These are phyloP conservation scores for Rhinoraja longicauda DNA, from an alignment of 2,797 vertebrate genomes.

Conservation along the genomic window DNA sequence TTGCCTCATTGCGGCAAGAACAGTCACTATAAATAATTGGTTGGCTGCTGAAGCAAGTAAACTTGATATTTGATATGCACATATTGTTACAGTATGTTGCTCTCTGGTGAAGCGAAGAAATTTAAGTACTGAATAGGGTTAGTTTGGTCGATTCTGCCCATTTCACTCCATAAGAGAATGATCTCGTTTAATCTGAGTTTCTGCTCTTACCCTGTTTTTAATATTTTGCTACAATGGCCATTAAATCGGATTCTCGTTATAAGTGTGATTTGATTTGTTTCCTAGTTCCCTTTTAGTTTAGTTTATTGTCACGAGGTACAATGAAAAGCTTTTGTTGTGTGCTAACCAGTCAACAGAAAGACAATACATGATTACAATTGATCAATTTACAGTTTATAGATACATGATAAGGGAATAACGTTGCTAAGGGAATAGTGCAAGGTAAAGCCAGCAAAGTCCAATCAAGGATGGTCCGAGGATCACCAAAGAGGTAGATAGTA, in stretches of 20 bases:
- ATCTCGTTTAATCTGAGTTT: neutral
- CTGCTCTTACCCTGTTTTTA: neutral
- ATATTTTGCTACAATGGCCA: neutral
- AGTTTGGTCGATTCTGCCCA: neutral
- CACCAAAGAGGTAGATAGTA: too few relatives aligned
- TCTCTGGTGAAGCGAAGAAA: neutral
- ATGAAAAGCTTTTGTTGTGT: too few relatives aligned
- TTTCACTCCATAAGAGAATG: neutral
- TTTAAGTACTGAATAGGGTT: neutral
- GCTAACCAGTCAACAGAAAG: too few relatives aligned
- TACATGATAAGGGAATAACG: too few relatives aligned
- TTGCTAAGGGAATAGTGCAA: too few relatives aligned
- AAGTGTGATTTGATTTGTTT: neutral
- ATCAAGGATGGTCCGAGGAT: too few relatives aligned
- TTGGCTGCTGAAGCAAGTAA: neutral
- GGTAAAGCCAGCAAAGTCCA: too few relatives aligned
- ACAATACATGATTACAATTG: too few relatives aligned
- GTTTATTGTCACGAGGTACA: too few relatives aligned
- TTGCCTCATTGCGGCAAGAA: neutral
- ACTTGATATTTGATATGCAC: neutral
- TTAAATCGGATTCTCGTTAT: neutral
- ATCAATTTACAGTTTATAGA: too few relatives aligned
- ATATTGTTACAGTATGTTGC: neutral
- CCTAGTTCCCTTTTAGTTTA: too few relatives aligned
- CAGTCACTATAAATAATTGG: neutral